Evolutionary conservation across 2,113 vertebrate genomes (phyloP), one percentile per base, ranked within the genome.

Genomic region (Hemibates koningsi): DNA sequence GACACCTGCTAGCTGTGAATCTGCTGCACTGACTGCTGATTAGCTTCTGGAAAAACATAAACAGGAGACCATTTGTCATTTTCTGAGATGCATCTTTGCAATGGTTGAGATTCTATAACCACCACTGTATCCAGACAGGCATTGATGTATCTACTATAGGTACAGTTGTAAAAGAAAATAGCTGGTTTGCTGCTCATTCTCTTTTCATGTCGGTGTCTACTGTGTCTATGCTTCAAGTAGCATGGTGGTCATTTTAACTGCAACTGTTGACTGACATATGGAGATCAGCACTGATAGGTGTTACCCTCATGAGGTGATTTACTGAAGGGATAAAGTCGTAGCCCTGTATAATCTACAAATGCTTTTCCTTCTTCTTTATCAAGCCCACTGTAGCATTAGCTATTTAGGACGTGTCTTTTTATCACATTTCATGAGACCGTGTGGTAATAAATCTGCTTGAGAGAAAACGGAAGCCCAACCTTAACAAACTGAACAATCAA

Each of bases 21-120:
- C 80, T 81, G 68, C 86, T 83, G 41, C 6, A 81, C 84, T 81
- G 84, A 71, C 80, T 68, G 24, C 82, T 45, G 59, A 56, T 89
- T 78, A 85, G 50, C 90, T 82, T 86, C 82, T 80, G 83, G 88
- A 89, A 32, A 80, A 88, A 84, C 32, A 19, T 48, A 34, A 83
- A 56, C 54, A 45, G 45, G 68, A 54, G 52, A 82, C 34, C 41
- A 61, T 88, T 38, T 32, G 8, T 61, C 38, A 82, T 24, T 38
- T 50, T 68, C 19, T 29, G 32, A 66, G 38, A 41, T 16, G 6
- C 11, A 6, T 83, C 10, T 80, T 81, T 21, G 63, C 7, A 1
- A 61, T 79, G 88, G 68, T 52, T 63, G 19, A 68, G 57, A 14
- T 36, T 86, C 90, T 89, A 52, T 85, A 52, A 82, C 85, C 52